Evolutionary conservation across 2,888 invertebrate species (phyloP).

Genomic region (Trimorus sp.): DNA sequence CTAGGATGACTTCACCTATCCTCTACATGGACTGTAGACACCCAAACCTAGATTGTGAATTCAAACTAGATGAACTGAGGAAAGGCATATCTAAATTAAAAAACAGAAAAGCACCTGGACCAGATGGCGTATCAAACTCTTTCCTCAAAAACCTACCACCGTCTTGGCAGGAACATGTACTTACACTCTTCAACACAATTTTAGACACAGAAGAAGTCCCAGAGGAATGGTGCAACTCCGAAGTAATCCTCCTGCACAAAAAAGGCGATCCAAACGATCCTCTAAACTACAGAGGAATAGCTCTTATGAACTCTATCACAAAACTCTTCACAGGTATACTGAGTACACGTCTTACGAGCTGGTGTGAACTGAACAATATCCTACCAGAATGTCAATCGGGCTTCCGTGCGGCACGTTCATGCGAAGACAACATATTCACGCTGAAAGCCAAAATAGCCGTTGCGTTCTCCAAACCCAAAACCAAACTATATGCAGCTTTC

Average conservation of each 20-base stretch:
- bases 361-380: conserved; percentile 63
- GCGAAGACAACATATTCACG: conserved; percentile 61
- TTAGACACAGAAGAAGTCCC: conserved; percentile 45
- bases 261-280: conserved; percentile 68
- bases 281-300: conserved; percentile 70
- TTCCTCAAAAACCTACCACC: conserved; percentile 46
- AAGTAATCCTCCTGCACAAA: conserved; percentile 67
- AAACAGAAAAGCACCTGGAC: conserved; percentile 60
- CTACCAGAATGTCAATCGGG: conserved; percentile 61
- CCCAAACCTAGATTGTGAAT: neutral
- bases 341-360: conserved; percentile 45
- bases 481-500: conserved; percentile 65
- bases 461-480: conserved; percentile 49
- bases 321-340: conserved; percentile 68
- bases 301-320: conserved; percentile 69
- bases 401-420: conserved; percentile 56
- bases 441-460: conserved; percentile 52
- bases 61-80: neutral
- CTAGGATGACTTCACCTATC: neutral
- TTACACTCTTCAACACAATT: conserved; percentile 44
- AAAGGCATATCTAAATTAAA: conserved; percentile 18
- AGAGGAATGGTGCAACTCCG: conserved; percentile 59
- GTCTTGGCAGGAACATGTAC: conserved; percentile 12
- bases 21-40: conserved; percentile 13
- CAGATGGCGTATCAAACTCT: conserved; percentile 53